These are phyloP conservation scores for Propithecus perrieri DNA, from an alignment of 2,797 vertebrate species.

Conservation along the genomic window DNA sequence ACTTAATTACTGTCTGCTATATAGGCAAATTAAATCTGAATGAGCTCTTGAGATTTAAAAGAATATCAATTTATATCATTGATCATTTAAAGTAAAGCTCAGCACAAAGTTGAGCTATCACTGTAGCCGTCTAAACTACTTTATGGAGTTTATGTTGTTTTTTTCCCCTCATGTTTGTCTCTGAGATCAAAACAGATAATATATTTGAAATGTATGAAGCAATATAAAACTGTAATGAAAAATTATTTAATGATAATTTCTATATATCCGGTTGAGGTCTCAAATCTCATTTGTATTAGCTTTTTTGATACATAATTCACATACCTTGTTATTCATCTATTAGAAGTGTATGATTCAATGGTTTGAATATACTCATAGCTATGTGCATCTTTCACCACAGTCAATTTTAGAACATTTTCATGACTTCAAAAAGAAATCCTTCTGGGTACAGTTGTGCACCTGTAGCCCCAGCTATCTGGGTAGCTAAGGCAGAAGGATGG, in stretches of 20 bases:
- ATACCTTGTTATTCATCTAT: neutral
- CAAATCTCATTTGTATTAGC: neutral
- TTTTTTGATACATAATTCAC: neutral
- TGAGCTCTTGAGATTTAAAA: neutral
- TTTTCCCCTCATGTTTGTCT: neutral
- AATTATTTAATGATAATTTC: neutral
- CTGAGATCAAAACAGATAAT: conserved; percentile 21
- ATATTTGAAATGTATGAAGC: neutral
- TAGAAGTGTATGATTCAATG: neutral
- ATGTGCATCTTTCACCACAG: neutral
- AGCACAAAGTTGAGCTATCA: neutral
- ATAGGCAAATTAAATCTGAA: neutral
- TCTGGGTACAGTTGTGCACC: neutral
- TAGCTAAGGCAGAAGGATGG: neutral
- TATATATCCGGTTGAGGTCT: neutral
- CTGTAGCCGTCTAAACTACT: neutral
- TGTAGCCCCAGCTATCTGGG: neutral
- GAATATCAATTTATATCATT: neutral
- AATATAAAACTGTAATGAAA: neutral
- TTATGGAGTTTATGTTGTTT: neutral
- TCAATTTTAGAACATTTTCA: neutral
- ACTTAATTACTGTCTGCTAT: neutral
- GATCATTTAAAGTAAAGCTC: neutral
- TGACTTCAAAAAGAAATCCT: neutral
- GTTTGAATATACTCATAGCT: neutral